Conservation (phyloP, 2,888 invertebrate genomes). For the Ceraclea dissimilis region DNA sequence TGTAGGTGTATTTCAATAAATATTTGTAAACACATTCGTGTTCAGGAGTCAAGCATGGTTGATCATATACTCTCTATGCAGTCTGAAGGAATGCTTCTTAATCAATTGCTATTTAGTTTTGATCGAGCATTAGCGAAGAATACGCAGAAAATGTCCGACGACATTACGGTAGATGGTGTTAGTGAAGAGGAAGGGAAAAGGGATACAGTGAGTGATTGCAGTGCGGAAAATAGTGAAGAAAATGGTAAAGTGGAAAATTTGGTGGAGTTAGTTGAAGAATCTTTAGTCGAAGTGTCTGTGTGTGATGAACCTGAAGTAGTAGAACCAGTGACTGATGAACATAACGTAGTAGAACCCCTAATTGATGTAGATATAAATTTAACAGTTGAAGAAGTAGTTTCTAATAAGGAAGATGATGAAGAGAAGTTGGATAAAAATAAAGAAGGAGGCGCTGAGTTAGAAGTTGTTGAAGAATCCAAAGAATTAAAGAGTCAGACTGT, state of each 20-base stretch:
- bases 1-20: neutral
- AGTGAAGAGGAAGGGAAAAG: neutral
- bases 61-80: conserved; percentile 7
- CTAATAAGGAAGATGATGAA: too few relatives aligned
- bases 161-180: conserved; percentile 1
- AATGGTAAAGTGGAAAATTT: too few relatives aligned
- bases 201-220: neutral
- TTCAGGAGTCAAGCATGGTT: conserved; percentile 8
- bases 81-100: conserved; percentile 3
- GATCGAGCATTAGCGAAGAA: neutral
- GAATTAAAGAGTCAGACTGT: neutral
- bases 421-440: neutral
- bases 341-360: too few relatives aligned
- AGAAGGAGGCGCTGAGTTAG: neutral
- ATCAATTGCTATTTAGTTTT: conserved; percentile 1
- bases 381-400: too few relatives aligned
- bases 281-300: too few relatives aligned
- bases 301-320: too few relatives aligned
- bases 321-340: too few relatives aligned
- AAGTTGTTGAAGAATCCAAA: neutral
- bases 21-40: neutral
- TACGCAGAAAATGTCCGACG: conserved; percentile 8
- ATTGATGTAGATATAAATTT: too few relatives aligned
- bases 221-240: neutral
- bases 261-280: too few relatives aligned